Evolutionary conservation across 2,888 invertebrate genomes (phyloP).

Genomic region (Dryobotodes eremita): DNA sequence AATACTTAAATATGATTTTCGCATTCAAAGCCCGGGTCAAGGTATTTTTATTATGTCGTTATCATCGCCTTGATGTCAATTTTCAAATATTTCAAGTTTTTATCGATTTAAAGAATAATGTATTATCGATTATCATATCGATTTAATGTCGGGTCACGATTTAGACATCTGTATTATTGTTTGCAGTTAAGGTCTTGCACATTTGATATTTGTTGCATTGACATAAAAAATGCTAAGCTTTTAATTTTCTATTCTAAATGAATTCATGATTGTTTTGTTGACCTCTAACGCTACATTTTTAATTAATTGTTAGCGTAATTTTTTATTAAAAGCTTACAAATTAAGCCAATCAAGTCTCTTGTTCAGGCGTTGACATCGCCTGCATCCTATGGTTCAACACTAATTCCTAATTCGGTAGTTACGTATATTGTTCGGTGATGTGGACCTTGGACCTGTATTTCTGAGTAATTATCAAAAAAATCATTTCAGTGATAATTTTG

Average conservation of each 20-base stretch:
- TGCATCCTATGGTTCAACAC: background rate
- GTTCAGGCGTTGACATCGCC: background rate
- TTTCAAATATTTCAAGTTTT: conserved; percentile 74
- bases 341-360: conserved; percentile 4
- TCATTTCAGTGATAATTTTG: no score
- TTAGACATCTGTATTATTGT: conserved; percentile 65
- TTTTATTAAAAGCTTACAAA: background rate
- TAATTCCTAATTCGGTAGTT: background rate
- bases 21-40: conserved; percentile 70
- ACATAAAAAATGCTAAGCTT: conserved; percentile 21
- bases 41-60: conserved; percentile 67
- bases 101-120: conserved; percentile 63
- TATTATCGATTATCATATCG: conserved; percentile 67
- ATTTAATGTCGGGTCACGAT: conserved; percentile 68
- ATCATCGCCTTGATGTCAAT: conserved; percentile 73
- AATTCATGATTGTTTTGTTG: conserved; percentile 34
- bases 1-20: conserved; percentile 63
- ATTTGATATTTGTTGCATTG: conserved; percentile 42
- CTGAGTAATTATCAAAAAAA: background rate
- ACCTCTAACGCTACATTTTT: conserved; percentile 15
- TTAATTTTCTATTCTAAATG: conserved; percentile 39
- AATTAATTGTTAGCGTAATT: background rate
- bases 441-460: background rate
- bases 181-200: conserved; percentile 53
- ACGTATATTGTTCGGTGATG: background rate